Base-by-base conservation (phyloP, 2,113 vertebrate genomes). In the Phaetusa simplex region DNA sequence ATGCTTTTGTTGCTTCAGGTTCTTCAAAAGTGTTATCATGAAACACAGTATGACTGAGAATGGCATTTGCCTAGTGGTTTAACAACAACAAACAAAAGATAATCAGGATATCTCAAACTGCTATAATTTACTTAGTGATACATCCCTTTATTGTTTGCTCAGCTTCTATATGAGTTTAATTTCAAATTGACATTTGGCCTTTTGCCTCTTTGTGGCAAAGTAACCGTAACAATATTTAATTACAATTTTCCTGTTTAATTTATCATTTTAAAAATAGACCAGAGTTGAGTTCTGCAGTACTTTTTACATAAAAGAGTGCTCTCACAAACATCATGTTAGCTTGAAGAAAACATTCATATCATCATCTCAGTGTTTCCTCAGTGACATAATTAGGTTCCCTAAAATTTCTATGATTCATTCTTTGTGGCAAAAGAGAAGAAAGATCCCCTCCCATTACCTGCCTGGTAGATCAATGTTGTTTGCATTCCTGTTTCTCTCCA, bases 301-400 rank as follows among this genome's bases (percentile, higher is more conserved):
- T 77, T 94, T 77, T 88, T 13, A 76, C 79, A 80, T 77, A 72
- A 82, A 87, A 88, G 67, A 77, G 88, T 70, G 24, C 22, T 92
- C 64, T 95, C 45, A 79, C 20, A 90, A 91, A 92, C 91, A 87
- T 84, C 30, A 36, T 52, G 8, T 85, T 91, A 93, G 42, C 55
- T 87, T 86, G 66, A 93, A 89, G 52, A 81, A 84, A 96, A 94
- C 50, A 82, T 93, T 91, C 26, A 34, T 73, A 67, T 82, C 76
- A 91, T 52, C 66, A 83, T 81, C 45, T 94, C 73, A 62, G 66
- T 77, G 59, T 61, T 93, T 91, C 8, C 40, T 94, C 59, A 17
- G 62, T 93, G 92, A 86, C 87, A 83, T 86, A 92, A 96, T 90
- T 90, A 93, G 50, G 67, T 96, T 93, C 66, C 40, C 32, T 80